Evolutionary conservation across 2,113 vertebrate genomes (phyloP), one percentile per base, ranked within the genome.

Genomic region (Pedetes capensis): DNA sequence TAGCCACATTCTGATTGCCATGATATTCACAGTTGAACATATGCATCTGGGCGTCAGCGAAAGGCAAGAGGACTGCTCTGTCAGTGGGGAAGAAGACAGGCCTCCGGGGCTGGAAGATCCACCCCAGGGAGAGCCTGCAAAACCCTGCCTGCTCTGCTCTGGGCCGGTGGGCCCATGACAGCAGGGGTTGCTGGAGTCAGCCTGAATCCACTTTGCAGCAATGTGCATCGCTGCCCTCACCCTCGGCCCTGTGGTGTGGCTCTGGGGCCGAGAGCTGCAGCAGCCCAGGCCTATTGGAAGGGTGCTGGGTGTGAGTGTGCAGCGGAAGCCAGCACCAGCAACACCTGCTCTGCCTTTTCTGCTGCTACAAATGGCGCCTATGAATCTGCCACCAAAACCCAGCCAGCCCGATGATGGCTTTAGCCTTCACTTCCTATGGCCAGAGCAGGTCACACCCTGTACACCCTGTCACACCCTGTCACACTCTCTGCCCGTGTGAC

Each of bases 321-420:
- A 12, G 59, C 34, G 3, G 22, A 11, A 34, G n/a, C 42, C 1
- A 6, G 53, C 18, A 6, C n/a, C 53, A 1, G 10, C 0, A 0
- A 27, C 64, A 17, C 27, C 22, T 27, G 0, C 6, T 4, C 0
- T 25, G 25, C 75, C 87, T 1, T 72, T 32, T 82, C 18, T 74
- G n/a, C 69, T 13, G 25, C 55, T 61, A 5, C 49, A 29, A 0
- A 3, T 8, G 55, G n/a, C 37, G 64, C 47, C 42, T 42, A 37
- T 17, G 59, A 83, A 10, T 3, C 17, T 0, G 0, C 34, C 6
- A 1, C 29, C 51, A 69, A 59, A 51, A 71, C 51, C 0, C 4
- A 47, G 66, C 53, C 16, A 12, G 42, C 20, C 55, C 23, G 6
- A n/a, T 5, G 49, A 39, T 7, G 69, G 57, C 23, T 27, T 42